Conservation (phyloP, 2,888 invertebrate genomes). For the Synergus umbraculus region DNA sequence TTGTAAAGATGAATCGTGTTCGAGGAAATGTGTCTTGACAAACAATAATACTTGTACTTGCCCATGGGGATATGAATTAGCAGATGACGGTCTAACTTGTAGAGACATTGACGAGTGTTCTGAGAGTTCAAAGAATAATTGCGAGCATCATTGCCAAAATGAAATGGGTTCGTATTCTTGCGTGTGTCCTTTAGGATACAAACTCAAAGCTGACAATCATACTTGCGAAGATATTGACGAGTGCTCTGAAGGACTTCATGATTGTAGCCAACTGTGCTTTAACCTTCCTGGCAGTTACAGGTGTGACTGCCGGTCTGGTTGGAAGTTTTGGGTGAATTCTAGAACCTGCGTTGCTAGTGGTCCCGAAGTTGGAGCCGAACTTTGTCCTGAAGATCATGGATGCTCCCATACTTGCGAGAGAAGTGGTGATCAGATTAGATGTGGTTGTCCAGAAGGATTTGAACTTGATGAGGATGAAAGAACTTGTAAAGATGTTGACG, state of each 20-base stretch:
- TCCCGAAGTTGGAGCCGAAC: slow-evolving; percentile 41
- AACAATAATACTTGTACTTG: slow-evolving; percentile 72
- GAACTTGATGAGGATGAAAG: slow-evolving; percentile 76
- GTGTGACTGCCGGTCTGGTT: slow-evolving; percentile 78
- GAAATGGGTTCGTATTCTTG: slow-evolving; percentile 76
- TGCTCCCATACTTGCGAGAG: slow-evolving; percentile 74
- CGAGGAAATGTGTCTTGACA: slow-evolving; percentile 68
- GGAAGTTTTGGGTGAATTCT: slow-evolving; percentile 67
- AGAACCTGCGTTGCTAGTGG: slow-evolving; percentile 66
- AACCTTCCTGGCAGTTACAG: slow-evolving; percentile 79
- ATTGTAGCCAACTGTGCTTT: slow-evolving; percentile 76
- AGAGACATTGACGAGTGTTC: slow-evolving; percentile 75
- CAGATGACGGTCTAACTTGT: slow-evolving; percentile 70
- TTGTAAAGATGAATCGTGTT: slow-evolving; percentile 66
- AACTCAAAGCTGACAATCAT: slow-evolving; percentile 66
- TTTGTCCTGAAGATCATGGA: slow-evolving; percentile 68
- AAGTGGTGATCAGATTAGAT: slow-evolving; percentile 73
- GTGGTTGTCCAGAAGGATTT: slow-evolving; percentile 78
- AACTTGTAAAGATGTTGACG: slow-evolving; percentile 75
- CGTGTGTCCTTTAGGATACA: slow-evolving; percentile 75
- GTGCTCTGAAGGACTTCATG: slow-evolving; percentile 64
- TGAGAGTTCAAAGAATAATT: slow-evolving; percentile 57
- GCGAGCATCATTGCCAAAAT: slow-evolving; percentile 68
- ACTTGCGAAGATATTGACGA: slow-evolving; percentile 75
- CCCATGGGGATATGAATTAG: slow-evolving; percentile 76